Conservation (phyloP, 1,140 invertebrate genomes). For the Anastrepha obliqua region DNA sequence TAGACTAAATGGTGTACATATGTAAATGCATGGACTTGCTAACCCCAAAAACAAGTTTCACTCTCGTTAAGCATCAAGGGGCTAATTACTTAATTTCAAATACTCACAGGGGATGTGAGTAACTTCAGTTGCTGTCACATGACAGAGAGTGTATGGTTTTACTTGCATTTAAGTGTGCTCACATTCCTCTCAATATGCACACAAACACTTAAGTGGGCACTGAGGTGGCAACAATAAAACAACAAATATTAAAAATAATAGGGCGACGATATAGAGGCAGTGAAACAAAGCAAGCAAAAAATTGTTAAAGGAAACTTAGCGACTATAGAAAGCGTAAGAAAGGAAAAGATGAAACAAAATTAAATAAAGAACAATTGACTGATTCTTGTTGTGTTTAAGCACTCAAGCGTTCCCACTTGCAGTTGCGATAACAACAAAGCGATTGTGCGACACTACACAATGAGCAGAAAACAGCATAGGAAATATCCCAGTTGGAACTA, state of each 20-base stretch:
- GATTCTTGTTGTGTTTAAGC: background rate
- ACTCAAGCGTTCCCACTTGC: background rate
- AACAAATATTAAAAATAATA: background rate
- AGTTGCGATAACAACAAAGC: background rate
- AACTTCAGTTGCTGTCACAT: background rate
- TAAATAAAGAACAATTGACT: background rate
- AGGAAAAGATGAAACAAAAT: background rate
- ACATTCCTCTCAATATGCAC: background rate
- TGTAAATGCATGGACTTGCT: no score
- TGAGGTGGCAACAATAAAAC: constrained; percentile 15
- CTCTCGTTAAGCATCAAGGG: background rate
- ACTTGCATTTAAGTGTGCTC: background rate
- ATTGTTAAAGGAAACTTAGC: background rate
- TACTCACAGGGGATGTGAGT: background rate
- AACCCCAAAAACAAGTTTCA: background rate
- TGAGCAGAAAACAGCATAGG: background rate
- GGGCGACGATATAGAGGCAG: background rate
- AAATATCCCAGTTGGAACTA: no score
- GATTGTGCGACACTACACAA: background rate
- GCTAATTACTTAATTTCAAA: background rate
- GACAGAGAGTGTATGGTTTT: background rate
- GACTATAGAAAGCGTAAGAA: background rate
- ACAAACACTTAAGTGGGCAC: constrained; percentile 39
- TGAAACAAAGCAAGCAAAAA: constrained; percentile 16
- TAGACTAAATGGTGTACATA: no score